Evolutionary conservation across 1,140 invertebrate species (phyloP).

Genomic region (Lanistes nyassanus): DNA sequence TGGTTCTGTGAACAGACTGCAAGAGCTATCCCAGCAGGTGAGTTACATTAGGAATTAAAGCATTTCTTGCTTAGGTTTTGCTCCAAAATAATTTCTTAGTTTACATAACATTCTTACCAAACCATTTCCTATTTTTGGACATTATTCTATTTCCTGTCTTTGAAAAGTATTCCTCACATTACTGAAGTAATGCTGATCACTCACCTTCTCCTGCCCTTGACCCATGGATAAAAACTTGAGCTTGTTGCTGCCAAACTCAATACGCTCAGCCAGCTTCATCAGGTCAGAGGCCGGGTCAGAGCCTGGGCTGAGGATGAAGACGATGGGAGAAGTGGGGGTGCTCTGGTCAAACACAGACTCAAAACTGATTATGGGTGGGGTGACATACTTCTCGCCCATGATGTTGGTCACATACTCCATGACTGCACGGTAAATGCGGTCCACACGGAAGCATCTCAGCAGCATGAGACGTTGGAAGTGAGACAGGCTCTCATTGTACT

Average conservation of each 20-base stretch:
- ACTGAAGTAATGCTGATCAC: background rate
- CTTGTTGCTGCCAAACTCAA: slow-evolving; percentile 77
- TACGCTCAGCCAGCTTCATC: slow-evolving; percentile 84
- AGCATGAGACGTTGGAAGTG: slow-evolving; percentile 83
- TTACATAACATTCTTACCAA: no score
- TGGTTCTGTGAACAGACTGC: no score
- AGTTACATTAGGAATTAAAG: no score
- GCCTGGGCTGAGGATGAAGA: slow-evolving; percentile 88
- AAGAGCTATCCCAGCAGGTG: no score
- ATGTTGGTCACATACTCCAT: slow-evolving; percentile 81
- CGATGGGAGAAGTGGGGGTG: slow-evolving; percentile 80
- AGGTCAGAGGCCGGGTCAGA: slow-evolving; percentile 88
- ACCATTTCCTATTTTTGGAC: no score
- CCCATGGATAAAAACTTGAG: slow-evolving; percentile 87
- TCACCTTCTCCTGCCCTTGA: slow-evolving; percentile 85
- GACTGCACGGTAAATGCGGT: slow-evolving; percentile 84
- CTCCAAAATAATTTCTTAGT: no score
- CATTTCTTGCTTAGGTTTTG: no score
- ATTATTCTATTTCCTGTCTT: background rate
- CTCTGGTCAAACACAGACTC: slow-evolving; percentile 86
- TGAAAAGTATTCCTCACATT: background rate
- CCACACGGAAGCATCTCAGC: slow-evolving; percentile 85
- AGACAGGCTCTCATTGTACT: slow-evolving; percentile 73
- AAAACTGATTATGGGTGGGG: slow-evolving; percentile 83
- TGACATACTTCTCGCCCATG: slow-evolving; percentile 88